phyloP scores from a whole-genome alignment of 2,888 invertebrate genomes.

The Volucella inanis region DNA sequence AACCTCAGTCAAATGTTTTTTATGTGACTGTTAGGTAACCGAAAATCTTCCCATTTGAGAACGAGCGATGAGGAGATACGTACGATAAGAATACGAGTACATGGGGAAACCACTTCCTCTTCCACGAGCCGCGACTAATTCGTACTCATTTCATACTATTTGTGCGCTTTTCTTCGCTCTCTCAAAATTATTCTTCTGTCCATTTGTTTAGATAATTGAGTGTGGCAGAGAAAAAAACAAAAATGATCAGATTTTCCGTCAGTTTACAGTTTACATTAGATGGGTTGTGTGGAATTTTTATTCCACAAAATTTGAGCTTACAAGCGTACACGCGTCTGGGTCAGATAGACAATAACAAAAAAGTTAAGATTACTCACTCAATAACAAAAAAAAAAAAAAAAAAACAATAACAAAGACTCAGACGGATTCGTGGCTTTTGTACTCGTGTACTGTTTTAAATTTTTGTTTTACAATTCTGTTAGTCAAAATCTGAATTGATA shows the following conservation, averaged over 20 bases:
- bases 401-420: neutral
- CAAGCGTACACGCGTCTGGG: slow-evolving; percentile 7
- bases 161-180: neutral
- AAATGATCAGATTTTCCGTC: neutral
- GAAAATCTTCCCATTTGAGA: slow-evolving; percentile 14
- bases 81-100: neutral
- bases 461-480: slow-evolving; percentile 3
- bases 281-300: neutral
- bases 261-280: neutral
- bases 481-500: slow-evolving; percentile 45
- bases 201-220: slow-evolving; percentile 14
- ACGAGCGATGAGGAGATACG: slow-evolving; percentile 18
- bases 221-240: neutral
- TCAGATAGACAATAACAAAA: neutral
- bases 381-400: slow-evolving; percentile 14
- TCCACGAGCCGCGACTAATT: too few species aligned
- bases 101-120: slow-evolving; percentile 15
- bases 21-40: slow-evolving; percentile 31
- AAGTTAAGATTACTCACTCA: neutral
- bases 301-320: slow-evolving; percentile 1
- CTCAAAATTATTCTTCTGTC: neutral
- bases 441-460: too few species aligned
- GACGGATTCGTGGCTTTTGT: slow-evolving; percentile 5
- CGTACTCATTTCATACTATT: too few species aligned
- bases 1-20: neutral